Evolutionary conservation across 2,797 vertebrate species (phyloP).

Genomic region (Tolypeutes matacus): DNA sequence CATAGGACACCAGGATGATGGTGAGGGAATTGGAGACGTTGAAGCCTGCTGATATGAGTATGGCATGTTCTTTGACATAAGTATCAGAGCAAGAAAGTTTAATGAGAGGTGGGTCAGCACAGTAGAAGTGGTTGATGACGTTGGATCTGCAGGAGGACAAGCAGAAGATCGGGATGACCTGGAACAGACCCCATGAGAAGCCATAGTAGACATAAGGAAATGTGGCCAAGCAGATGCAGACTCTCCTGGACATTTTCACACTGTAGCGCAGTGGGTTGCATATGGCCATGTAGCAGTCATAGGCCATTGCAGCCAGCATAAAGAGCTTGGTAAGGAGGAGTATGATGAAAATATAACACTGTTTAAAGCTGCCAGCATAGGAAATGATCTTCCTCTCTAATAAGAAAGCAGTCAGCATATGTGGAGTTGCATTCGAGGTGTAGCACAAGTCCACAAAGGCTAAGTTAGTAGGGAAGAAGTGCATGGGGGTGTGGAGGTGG

Average conservation of each 20-base stretch:
- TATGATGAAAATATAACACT: neutral
- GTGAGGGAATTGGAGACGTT: constrained; percentile 38
- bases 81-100: constrained; percentile 60
- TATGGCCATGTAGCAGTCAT: neutral
- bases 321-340: neutral
- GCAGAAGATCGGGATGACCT: constrained; percentile 70
- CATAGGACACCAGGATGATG: neutral
- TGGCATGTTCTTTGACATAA: neutral
- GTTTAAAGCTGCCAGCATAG: neutral
- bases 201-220: constrained; percentile 71
- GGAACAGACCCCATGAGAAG: constrained; percentile 73
- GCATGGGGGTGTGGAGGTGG: too few species aligned
- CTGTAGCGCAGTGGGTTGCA: neutral
- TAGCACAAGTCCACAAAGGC: too few species aligned
- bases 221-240: neutral
- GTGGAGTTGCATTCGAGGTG: too few species aligned
- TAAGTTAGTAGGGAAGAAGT: too few species aligned
- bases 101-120: constrained; percentile 63
- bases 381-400: neutral
- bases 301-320: too few species aligned
- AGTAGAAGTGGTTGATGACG: neutral
- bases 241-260: neutral
- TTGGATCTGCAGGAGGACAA: neutral
- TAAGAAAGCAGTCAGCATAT: too few species aligned
- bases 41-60: neutral